These are phyloP conservation scores for Microtus richardsoni DNA, from an alignment of 2,113 vertebrate genomes.

Conservation along the genomic window DNA sequence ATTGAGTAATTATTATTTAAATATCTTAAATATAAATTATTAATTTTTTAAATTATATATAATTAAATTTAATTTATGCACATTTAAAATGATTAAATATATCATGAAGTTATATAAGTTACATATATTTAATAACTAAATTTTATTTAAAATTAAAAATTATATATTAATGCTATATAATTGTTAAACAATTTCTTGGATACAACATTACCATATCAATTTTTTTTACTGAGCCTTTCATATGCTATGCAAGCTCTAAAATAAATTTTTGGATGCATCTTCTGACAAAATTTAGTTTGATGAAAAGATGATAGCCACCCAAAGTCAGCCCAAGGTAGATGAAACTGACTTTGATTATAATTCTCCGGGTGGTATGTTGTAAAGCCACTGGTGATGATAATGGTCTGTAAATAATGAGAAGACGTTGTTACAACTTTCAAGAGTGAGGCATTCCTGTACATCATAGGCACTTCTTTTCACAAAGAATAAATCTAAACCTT, in stretches of 20 bases:
- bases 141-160: too few relatives aligned
- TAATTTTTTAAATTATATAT: too few relatives aligned
- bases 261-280: slow-evolving; percentile 8
- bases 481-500: slow-evolving; percentile 34
- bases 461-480: background rate
- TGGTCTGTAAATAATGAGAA: slow-evolving; percentile 26
- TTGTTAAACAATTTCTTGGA: background rate
- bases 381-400: slow-evolving; percentile 30
- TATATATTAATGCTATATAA: background rate
- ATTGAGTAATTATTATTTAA: background rate
- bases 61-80: too few relatives aligned
- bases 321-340: background rate
- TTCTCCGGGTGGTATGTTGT: background rate
- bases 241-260: background rate
- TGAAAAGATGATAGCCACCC: background rate
- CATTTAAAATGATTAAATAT: too few relatives aligned
- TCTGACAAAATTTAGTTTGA: background rate
- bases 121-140: too few relatives aligned
- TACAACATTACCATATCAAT: background rate
- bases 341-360: slow-evolving; percentile 9
- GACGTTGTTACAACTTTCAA: slow-evolving; percentile 32
- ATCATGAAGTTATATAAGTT: too few relatives aligned
- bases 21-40: too few relatives aligned
- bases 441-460: slow-evolving; percentile 1
- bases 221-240: slow-evolving; percentile 45